Percentiles rank a stretch among this genome's conserved stretches.
Conservation (phyloP, 23 tunicate genomes). For the Trididemnum clinides region DNA sequence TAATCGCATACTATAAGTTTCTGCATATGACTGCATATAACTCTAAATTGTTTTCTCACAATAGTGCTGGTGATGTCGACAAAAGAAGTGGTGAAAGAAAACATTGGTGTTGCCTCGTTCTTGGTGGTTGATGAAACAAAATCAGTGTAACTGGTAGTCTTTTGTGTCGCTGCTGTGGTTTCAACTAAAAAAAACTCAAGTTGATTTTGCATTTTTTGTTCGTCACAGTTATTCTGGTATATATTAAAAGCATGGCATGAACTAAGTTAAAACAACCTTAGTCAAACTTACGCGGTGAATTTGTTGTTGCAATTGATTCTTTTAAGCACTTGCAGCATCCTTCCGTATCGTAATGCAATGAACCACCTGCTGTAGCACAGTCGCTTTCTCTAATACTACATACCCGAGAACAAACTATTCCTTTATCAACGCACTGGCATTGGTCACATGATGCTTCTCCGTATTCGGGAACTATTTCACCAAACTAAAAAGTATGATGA, state of each 20-base stretch:
- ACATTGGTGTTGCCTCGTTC: neutral
- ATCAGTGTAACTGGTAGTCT: neutral
- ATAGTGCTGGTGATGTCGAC: neutral
- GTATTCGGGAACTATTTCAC: conserved; percentile 39
- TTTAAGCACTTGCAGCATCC: conserved; percentile 72
- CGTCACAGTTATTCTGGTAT: too few relatives aligned
- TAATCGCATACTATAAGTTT: too few relatives aligned
- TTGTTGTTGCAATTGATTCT: neutral
- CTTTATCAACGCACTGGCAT: conserved; percentile 61
- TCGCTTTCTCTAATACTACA: conserved; percentile 40
- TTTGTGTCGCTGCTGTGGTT: neutral
- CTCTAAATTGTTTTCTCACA: neutral
- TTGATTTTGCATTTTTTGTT: neutral
- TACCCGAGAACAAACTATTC: conserved; percentile 33
- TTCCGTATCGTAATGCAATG: conserved; percentile 17
- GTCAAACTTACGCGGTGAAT: neutral
- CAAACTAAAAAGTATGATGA: conserved; percentile 47
- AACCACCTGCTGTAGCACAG: conserved; percentile 54
- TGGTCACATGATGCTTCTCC: conserved; percentile 42
- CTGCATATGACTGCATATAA: too few relatives aligned
- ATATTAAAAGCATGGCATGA: too few relatives aligned
- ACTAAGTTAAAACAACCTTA: too few relatives aligned
- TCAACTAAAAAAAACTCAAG: neutral
- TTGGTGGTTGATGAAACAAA: neutral
- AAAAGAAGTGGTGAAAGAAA: neutral